phyloP scores from a whole-genome alignment of 1,140 invertebrate species.

The Diorhabda sublineata region DNA sequence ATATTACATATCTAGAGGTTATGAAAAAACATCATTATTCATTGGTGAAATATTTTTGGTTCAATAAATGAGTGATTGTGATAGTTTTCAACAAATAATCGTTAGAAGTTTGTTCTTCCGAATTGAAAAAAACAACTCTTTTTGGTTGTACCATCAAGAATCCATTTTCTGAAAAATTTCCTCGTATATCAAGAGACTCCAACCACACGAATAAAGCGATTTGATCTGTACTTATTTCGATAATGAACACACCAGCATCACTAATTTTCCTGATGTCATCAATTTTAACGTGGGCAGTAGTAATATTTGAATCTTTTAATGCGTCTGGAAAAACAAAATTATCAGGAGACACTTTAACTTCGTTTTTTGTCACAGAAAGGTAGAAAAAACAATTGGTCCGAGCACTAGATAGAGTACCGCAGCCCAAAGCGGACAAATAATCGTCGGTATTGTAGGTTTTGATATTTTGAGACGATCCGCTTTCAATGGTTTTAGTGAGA shows the following conservation, averaged over 20 bases:
- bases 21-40: too few relatives aligned
- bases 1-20: too few relatives aligned
- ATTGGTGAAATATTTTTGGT: slow-evolving; percentile 14
- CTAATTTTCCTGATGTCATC: slow-evolving; percentile 12
- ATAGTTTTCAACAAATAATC: slow-evolving; percentile 22
- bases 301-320: slow-evolving; percentile 24
- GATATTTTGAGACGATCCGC: slow-evolving; percentile 22
- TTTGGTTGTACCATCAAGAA: slow-evolving; percentile 23
- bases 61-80: slow-evolving; percentile 27
- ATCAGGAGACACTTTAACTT: slow-evolving; percentile 25
- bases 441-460: slow-evolving; percentile 22
- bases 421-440: slow-evolving; percentile 19
- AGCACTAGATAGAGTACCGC: slow-evolving; percentile 16
- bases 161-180: slow-evolving; percentile 32
- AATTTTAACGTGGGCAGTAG: slow-evolving; percentile 16
- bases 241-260: slow-evolving; percentile 17
- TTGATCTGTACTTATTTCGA: slow-evolving; percentile 22
- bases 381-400: slow-evolving; percentile 29
- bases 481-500: slow-evolving; percentile 10
- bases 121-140: slow-evolving; percentile 26
- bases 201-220: slow-evolving; percentile 33
- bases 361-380: slow-evolving; percentile 22
- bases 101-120: slow-evolving; percentile 13
- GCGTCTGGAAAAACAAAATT: slow-evolving; percentile 30
- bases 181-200: slow-evolving; percentile 21